These are phyloP conservation scores for Tapirus indicus DNA, from an alignment of 2,797 vertebrate genomes.

Conservation along the genomic window DNA sequence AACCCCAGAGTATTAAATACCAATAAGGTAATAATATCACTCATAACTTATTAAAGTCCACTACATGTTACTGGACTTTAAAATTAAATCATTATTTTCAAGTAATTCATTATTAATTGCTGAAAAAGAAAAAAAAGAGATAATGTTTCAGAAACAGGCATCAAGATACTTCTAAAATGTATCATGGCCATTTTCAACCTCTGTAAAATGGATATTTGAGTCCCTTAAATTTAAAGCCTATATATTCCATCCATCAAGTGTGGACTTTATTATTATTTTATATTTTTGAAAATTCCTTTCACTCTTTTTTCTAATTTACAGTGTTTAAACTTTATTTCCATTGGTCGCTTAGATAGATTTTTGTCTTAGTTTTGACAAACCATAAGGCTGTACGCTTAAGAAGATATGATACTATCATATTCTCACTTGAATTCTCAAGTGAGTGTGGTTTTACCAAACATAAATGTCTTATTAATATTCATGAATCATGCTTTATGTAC, in stretches of 20 bases:
- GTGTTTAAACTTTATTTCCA: conserved; percentile 44
- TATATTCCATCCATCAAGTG: not conserved
- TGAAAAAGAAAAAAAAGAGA: not conserved
- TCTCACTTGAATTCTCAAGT: conserved; percentile 13
- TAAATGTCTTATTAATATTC: conserved; percentile 50
- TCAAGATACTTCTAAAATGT: not conserved
- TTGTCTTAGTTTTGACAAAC: conserved; percentile 42
- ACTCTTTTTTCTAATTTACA: conserved; percentile 8
- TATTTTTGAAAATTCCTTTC: not conserved
- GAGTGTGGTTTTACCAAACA: not conserved
- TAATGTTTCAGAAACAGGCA: not conserved
- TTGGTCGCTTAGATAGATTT: conserved; percentile 50
- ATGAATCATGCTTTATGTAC: not conserved
- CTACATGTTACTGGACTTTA: not conserved
- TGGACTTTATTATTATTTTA: not conserved
- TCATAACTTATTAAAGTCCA: not conserved
- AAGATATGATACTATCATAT: not conserved
- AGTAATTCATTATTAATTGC: not conserved
- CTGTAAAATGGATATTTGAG: not conserved
- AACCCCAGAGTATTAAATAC: not conserved
- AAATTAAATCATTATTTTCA: conserved; percentile 18
- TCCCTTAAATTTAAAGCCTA: conserved; percentile 15
- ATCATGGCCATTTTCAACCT: not conserved
- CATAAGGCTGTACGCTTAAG: not conserved
- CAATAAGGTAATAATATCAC: not conserved